Percentiles rank a stretch among this genome's conserved stretches.
Conservation (phyloP, 2,888 invertebrate genomes). For the Acanthosepion lycidas region DNA sequence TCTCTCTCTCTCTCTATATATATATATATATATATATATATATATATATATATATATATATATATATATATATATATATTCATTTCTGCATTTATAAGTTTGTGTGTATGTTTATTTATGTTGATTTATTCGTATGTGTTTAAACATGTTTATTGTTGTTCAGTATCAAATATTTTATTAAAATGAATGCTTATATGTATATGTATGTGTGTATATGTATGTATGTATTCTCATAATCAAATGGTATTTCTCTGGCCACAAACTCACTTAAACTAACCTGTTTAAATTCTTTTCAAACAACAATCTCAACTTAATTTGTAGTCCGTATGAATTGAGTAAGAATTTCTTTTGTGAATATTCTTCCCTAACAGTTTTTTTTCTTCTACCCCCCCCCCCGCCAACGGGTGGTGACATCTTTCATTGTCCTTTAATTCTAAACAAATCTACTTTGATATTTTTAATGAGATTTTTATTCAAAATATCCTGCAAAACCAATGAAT, state of each 20-base stretch:
- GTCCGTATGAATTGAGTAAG: neutral
- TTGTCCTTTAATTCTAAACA: neutral
- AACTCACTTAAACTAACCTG: neutral
- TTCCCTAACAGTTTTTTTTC: neutral
- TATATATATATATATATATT: too few species aligned
- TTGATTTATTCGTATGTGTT: neutral
- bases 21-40: too few species aligned
- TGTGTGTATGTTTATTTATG: too few species aligned
- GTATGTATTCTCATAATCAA: too few species aligned
- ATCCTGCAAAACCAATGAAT: neutral
- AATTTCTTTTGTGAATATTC: neutral
- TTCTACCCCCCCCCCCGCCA: neutral
- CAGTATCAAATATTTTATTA: neutral
- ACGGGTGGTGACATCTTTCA: neutral
- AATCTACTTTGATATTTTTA: neutral
- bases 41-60: too few species aligned
- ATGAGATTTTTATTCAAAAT: neutral
- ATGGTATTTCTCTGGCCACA: neutral
- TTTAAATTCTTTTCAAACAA: neutral
- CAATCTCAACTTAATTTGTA: neutral
- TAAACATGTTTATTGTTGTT: neutral
- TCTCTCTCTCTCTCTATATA: too few species aligned
- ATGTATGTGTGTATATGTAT: too few species aligned
- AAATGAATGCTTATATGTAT: neutral
- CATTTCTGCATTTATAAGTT: too few species aligned